Conservation (phyloP, 2,113 vertebrate genomes). For the Plestiodon gilberti region DNA sequence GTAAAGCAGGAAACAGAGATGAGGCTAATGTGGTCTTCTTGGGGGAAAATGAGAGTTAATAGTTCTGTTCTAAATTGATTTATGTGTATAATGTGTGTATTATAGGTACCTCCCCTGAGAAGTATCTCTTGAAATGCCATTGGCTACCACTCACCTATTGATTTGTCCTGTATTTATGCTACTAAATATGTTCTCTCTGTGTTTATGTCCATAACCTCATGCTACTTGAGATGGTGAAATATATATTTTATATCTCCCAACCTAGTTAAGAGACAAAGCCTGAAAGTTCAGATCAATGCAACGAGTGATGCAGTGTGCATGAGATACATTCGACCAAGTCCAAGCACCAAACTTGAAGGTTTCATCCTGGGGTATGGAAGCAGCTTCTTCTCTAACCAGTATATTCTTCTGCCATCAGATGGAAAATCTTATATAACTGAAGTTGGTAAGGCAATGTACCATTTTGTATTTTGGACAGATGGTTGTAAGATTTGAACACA, state of each 20-base stretch:
- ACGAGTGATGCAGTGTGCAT: conserved; percentile 90
- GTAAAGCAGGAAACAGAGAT: not conserved
- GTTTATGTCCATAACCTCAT: not conserved
- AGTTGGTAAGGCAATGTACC: conserved; percentile 84
- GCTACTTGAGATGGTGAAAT: not conserved
- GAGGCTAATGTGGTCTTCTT: not conserved
- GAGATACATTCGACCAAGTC: conserved; percentile 86
- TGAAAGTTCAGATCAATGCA: conserved; percentile 92
- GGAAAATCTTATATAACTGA: conserved; percentile 85
- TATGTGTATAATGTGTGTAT: not conserved
- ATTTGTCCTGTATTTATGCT: not conserved
- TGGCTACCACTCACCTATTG: not conserved
- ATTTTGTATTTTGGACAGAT: not conserved
- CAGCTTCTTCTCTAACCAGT: conserved; percentile 91
- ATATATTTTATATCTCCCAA: conserved; percentile 1
- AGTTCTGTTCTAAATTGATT: too few relatives aligned
- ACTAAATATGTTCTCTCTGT: not conserved
- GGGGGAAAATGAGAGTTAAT: too few relatives aligned
- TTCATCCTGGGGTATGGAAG: conserved; percentile 95
- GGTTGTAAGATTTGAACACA: not conserved
- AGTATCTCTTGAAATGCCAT: not conserved
- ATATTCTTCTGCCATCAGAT: conserved; percentile 88
- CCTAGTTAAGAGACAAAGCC: conserved; percentile 86
- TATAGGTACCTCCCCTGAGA: not conserved
- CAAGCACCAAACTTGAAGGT: conserved; percentile 87